phyloP scores from a whole-genome alignment of 2,113 vertebrate genomes.

The Azemiops feae region DNA sequence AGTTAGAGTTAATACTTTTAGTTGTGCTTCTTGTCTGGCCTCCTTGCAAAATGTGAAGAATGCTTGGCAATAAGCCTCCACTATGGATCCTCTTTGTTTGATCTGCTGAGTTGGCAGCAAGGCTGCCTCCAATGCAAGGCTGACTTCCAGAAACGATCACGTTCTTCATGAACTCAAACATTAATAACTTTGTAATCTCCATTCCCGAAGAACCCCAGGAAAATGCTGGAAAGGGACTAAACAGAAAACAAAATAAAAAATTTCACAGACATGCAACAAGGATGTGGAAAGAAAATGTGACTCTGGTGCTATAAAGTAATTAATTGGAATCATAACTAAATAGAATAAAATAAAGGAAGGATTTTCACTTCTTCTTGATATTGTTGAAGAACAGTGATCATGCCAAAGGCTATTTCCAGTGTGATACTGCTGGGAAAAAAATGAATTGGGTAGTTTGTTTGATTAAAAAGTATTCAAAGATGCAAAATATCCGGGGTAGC shows the following conservation, averaged over 20 bases:
- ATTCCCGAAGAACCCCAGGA: background rate
- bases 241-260: background rate
- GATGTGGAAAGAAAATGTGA: background rate
- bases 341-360: constrained; percentile 54
- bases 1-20: background rate
- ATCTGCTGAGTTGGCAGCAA: background rate
- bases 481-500: constrained; percentile 53
- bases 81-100: background rate
- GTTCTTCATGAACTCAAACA: background rate
- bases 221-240: background rate
- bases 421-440: constrained; percentile 64
- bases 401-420: constrained; percentile 71
- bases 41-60: background rate
- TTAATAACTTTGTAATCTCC: background rate
- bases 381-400: constrained; percentile 60
- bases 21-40: background rate
- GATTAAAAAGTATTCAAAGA: constrained; percentile 68
- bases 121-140: background rate
- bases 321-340: constrained; percentile 33
- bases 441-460: constrained; percentile 58
- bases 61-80: background rate
- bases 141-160: background rate
- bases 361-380: constrained; percentile 69
- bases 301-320: background rate
- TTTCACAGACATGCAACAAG: background rate